Base-by-base conservation (phyloP, 2,888 invertebrate species). In the Calameuta pallipes region DNA sequence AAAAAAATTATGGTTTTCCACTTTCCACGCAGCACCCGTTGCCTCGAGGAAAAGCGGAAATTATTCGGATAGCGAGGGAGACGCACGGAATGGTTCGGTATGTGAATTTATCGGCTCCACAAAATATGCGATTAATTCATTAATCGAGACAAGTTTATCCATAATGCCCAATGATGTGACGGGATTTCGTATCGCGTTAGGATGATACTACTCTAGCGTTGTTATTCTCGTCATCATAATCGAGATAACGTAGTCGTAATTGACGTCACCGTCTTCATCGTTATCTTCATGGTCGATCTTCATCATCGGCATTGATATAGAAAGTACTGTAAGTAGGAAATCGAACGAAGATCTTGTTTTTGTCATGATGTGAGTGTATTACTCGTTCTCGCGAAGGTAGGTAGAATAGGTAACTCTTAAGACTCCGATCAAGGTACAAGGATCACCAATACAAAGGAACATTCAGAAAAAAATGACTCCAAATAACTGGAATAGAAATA, bases 11-110 rank as follows among this genome's bases (percentile, higher is more conserved):
- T 84, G 77, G 80, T 87, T 84, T 87, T 87, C 83, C 82, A 81
- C 82, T 85, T 88, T 87, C 78, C 82, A 85, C 82, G 83, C 84
- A 89, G 89, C 84, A 83, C 81, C 85, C 75, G 85, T 85, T 73
- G 76, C 82, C 80, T 82, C 81, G 73, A 85, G 80, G 79, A 84
- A 83, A 75, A 86, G 83, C 76, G 85, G 79, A 81, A 86, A 85
- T 81, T 85, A 84, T 81, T 82, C 80, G 56, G 84, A 88, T 83
- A 85, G 82, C 69, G 87, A 87, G 76, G 85, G 77, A 78, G 87
- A 86, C 76, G 82, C 82, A 76, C 82, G 82, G 77, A 85, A 82
- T 77, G 85, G 84, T 80, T 81, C 82, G 81, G 88, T 88, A 85
- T 83, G 87, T 86, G 73, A 76, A 81, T 80, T 33, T 73, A 34